These are phyloP conservation scores for Heliconius hortense DNA, from an alignment of 2,888 invertebrate species.

Conservation along the genomic window DNA sequence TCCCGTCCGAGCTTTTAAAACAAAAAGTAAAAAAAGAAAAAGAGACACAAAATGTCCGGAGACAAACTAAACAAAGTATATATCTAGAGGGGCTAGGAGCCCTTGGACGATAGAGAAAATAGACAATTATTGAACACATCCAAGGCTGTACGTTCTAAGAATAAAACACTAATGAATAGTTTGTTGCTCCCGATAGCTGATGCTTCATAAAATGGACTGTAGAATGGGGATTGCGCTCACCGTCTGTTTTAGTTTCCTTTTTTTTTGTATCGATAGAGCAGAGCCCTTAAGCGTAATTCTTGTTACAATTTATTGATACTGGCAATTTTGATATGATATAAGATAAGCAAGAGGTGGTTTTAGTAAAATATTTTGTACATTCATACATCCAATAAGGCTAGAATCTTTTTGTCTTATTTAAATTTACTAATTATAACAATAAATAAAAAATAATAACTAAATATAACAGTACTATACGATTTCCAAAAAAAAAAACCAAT, in stretches of 20 bases:
- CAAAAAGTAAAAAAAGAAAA: constrained; percentile 60
- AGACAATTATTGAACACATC: constrained; percentile 56
- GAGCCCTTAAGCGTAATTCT: constrained; percentile 31
- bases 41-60: constrained; percentile 66
- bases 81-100: constrained; percentile 42
- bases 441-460: background rate
- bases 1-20: constrained; percentile 60
- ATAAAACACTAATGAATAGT: constrained; percentile 53
- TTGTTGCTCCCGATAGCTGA: constrained; percentile 49
- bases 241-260: constrained; percentile 33
- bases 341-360: background rate
- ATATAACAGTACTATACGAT: background rate
- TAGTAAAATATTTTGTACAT: background rate
- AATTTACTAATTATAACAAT: background rate
- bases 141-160: constrained; percentile 50
- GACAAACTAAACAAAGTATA: constrained; percentile 68
- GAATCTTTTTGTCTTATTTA: background rate
- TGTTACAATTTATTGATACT: constrained; percentile 31
- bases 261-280: constrained; percentile 38
- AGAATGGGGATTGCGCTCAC: constrained; percentile 39
- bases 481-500: background rate
- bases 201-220: constrained; percentile 47
- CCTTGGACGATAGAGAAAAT: constrained; percentile 61
- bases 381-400: background rate
- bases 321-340: constrained; percentile 17